Evolutionary conservation across 2,113 vertebrate genomes (phyloP), one percentile per base, ranked within the genome.

Genomic region (Brachyhypopomus gauderio): DNA sequence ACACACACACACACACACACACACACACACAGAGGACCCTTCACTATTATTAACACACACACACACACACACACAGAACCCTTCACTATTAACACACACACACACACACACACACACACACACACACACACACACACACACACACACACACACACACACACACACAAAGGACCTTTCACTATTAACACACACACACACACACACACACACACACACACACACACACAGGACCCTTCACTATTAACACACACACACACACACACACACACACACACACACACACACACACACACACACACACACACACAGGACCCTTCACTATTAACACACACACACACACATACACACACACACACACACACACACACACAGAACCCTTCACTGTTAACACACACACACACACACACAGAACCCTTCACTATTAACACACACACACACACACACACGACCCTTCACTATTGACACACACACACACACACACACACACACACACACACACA

Each of bases 121-220:
- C n/a, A n/a, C n/a, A n/a, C n/a, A n/a, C n/a, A n/a, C n/a, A n/a
- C n/a, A n/a, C n/a, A n/a, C n/a, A 27, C 78, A 84, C 76, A 79
- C 1, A 22, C 25, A 73, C 64, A 70, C 19, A 75, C 9, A 69
- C 62, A 56, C 76, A 56, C 81, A 27, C 78, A 84, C 76, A 82
- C 27, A 86, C n/a, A 84, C 36, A 62, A 81, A 66, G n/a, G n/a
- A n/a, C n/a, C 45, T 41, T 63, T 76, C 27, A 75, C 63, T 62
- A 30, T 30, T 30, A 30, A 30, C 81, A 27, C 78, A 84, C 76
- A 79, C 1, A 22, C 25, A 73, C 64, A 70, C 19, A 75, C 9
- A 69, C 62, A 56, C 76, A 56, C 81, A 27, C 78, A 84, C 76
- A n/a, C n/a, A n/a, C n/a, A n/a, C n/a, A n/a, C n/a, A n/a, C n/a